Conservation (phyloP, 1,140 invertebrate species). For the Trissolcus basalis region DNA sequence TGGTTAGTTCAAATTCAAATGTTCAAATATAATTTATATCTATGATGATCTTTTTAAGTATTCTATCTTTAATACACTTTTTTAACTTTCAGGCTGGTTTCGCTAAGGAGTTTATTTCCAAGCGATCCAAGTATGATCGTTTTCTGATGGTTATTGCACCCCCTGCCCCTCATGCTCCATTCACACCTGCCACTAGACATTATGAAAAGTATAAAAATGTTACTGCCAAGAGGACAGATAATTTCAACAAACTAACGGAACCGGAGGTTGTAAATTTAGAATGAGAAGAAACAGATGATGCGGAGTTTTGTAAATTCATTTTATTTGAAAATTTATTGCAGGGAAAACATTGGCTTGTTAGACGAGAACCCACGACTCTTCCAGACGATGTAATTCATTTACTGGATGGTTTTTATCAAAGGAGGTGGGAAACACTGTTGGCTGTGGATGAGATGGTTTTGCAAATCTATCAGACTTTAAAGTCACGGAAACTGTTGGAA, state of each 20-base stretch:
- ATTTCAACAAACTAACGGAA: constrained; percentile 81
- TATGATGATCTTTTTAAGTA: no score
- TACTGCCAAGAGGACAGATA: constrained; percentile 81
- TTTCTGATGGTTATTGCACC: constrained; percentile 91
- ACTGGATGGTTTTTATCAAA: constrained; percentile 83
- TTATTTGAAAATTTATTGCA: constrained; percentile 63
- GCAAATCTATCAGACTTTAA: constrained; percentile 79
- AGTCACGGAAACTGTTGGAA: constrained; percentile 77
- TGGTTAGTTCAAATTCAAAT: constrained; percentile 80
- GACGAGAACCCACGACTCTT: constrained; percentile 80
- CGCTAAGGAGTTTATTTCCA: constrained; percentile 76
- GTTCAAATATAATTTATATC: no score
- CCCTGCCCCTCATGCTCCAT: constrained; percentile 90
- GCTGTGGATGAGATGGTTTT: constrained; percentile 91
- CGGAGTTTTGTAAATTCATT: no score
- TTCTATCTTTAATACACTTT: neutral
- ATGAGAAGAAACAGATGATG: no score
- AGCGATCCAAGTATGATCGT: constrained; percentile 69
- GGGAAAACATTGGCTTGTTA: constrained; percentile 89
- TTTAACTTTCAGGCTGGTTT: constrained; percentile 20
- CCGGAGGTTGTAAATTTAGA: constrained; percentile 64
- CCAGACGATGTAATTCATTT: constrained; percentile 77
- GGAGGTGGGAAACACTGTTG: constrained; percentile 85
- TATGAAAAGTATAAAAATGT: constrained; percentile 78
- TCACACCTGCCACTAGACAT: constrained; percentile 86